Percentiles rank a stretch among this genome's conserved stretches.
Evolutionary conservation across 2,113 vertebrate genomes (phyloP).

Genomic region (Triplophysa tibetana): DNA sequence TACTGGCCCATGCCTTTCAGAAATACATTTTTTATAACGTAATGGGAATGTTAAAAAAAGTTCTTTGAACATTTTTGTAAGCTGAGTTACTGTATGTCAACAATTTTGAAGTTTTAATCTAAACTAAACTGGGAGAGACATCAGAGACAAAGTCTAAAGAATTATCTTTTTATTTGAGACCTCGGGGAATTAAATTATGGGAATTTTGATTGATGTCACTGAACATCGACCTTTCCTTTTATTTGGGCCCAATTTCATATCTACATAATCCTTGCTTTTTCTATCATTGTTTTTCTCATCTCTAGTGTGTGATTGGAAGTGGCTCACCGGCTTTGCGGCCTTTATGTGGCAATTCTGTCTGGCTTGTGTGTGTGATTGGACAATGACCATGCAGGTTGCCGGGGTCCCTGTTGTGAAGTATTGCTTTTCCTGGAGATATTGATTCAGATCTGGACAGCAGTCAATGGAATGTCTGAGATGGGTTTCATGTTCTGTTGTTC

Average conservation of each 20-base stretch:
- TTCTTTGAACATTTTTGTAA: too few relatives aligned
- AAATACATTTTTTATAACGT: too few relatives aligned
- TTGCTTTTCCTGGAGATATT: slow-evolving; percentile 61
- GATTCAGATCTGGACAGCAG: slow-evolving; percentile 64
- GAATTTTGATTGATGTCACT: not conserved
- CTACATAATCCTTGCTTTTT: not conserved
- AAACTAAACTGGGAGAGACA: too few relatives aligned
- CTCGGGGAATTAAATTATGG: slow-evolving; percentile 1
- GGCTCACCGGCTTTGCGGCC: slow-evolving; percentile 29
- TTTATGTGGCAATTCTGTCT: slow-evolving; percentile 52
- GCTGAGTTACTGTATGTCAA: too few relatives aligned
- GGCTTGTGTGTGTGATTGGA: slow-evolving; percentile 49
- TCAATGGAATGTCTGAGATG: slow-evolving; percentile 69
- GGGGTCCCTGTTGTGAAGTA: slow-evolving; percentile 56
- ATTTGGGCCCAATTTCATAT: slow-evolving; percentile 1
- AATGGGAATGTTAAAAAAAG: too few relatives aligned
- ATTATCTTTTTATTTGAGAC: too few relatives aligned
- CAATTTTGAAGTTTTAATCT: too few relatives aligned
- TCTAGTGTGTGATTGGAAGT: slow-evolving; percentile 28
- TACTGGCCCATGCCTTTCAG: too few relatives aligned
- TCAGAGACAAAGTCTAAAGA: too few relatives aligned
- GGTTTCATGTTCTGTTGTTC: slow-evolving; percentile 61
- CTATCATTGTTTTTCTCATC: slow-evolving; percentile 14
- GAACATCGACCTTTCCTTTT: slow-evolving; percentile 17
- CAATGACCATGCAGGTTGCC: slow-evolving; percentile 59